A percentile compares a stretch with the other conserved stretches of the same genome.
Evolutionary conservation across 2,888 invertebrate species (phyloP).

Genomic region (Phorcus lineatus): DNA sequence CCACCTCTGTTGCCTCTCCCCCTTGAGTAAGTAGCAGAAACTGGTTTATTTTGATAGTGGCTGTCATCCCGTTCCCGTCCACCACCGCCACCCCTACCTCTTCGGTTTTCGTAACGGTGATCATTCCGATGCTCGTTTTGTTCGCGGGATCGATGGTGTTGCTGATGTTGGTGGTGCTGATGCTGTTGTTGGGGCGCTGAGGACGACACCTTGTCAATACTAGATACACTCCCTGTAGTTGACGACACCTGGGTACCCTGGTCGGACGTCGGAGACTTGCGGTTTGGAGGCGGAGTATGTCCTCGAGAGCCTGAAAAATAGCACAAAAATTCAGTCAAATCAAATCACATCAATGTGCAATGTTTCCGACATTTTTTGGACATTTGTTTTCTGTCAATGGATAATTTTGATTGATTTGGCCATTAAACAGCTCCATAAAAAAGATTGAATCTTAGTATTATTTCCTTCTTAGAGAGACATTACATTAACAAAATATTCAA

Average conservation of each 20-base stretch:
- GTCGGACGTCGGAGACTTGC: constrained; percentile 81
- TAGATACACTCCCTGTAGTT: constrained; percentile 11
- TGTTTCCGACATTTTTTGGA: too few relatives aligned
- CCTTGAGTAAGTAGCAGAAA: constrained; percentile 50
- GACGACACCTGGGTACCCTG: constrained; percentile 84
- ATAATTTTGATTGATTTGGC: too few relatives aligned
- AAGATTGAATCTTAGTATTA: too few relatives aligned
- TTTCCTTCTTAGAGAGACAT: too few relatives aligned
- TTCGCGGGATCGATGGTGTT: constrained; percentile 16
- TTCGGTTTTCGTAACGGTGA: constrained; percentile 7
- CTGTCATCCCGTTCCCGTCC: not conserved
- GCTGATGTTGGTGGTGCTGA: constrained; percentile 29
- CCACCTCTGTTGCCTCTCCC: constrained; percentile 50
- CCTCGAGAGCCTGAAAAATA: constrained; percentile 65
- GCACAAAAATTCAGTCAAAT: too few relatives aligned
- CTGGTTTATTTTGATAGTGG: constrained; percentile 36
- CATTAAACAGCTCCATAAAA: too few relatives aligned
- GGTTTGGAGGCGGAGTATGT: constrained; percentile 75
- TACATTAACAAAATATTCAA: too few relatives aligned
- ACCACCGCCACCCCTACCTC: constrained; percentile 12
- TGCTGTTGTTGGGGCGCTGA: constrained; percentile 43
- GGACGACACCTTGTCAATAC: constrained; percentile 27
- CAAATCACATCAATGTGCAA: too few relatives aligned
- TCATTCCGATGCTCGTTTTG: constrained; percentile 26
- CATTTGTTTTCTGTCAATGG: too few relatives aligned